Conservation (phyloP, 37 sponge, comb jelly and placozoan genomes). For the Diacarnus erythraeanus region DNA sequence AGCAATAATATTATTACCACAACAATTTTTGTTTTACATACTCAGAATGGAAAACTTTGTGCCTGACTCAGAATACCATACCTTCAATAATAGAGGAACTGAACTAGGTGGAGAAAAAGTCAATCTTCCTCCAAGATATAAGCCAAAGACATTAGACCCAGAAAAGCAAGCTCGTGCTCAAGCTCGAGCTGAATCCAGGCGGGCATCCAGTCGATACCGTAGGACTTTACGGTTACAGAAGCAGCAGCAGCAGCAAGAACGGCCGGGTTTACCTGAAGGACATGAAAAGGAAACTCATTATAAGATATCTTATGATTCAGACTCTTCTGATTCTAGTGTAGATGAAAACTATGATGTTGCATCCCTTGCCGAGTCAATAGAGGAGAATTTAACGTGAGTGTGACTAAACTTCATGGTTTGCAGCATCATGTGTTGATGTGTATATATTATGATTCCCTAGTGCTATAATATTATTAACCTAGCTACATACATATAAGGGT, state of each 20-base stretch:
- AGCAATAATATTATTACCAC: neutral
- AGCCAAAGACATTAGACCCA: neutral
- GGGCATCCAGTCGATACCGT: slow-evolving; percentile 12
- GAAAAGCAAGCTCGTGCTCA: neutral
- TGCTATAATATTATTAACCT: no score
- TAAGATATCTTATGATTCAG: slow-evolving; percentile 13
- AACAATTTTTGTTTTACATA: neutral
- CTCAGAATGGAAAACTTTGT: slow-evolving; percentile 10
- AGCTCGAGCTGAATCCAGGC: slow-evolving; percentile 7
- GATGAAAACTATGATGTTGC: slow-evolving; percentile 58
- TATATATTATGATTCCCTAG: no score
- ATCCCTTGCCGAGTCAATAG: slow-evolving; percentile 42
- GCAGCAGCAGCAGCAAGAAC: neutral
- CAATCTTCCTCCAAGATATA: neutral
- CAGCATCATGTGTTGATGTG: no score
- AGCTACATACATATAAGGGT: no score
- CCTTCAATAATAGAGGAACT: neutral
- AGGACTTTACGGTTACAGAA: neutral
- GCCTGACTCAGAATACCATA: neutral
- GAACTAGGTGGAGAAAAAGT: neutral
- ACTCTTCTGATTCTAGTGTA: slow-evolving; percentile 31
- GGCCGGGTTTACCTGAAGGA: no score
- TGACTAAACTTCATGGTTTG: no score
- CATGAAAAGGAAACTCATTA: neutral
- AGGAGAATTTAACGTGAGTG: slow-evolving; percentile 66